Evolutionary conservation across 1,140 invertebrate species (phyloP).

Genomic region (Micrasema longulum): DNA sequence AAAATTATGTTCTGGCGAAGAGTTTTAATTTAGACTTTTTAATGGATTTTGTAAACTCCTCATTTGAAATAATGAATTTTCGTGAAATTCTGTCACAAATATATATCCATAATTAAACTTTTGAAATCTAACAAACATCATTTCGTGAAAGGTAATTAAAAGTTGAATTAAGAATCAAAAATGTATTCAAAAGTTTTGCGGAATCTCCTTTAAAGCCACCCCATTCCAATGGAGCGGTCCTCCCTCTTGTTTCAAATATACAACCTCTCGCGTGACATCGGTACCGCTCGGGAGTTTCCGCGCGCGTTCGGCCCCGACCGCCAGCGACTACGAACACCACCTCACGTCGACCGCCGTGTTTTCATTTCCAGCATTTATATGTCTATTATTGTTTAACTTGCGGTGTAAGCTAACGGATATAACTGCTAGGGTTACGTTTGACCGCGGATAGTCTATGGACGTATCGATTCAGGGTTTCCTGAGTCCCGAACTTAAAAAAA

Average conservation of each 20-base stretch:
- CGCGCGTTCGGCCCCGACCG: slow-evolving; percentile 36
- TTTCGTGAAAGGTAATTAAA: slow-evolving; percentile 34
- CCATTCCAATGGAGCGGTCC: not conserved
- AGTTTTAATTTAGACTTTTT: too few relatives aligned
- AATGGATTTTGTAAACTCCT: too few relatives aligned
- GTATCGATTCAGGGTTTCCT: slow-evolving; percentile 8
- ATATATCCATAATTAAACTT: slow-evolving; percentile 13
- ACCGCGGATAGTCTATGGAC: slow-evolving; percentile 5
- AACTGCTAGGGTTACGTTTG: slow-evolving; percentile 31
- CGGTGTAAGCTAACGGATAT: slow-evolving; percentile 42
- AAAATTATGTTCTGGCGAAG: too few relatives aligned
- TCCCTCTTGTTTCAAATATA: slow-evolving; percentile 26
- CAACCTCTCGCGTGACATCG: slow-evolving; percentile 39
- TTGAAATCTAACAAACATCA: not conserved
- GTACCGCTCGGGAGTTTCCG: slow-evolving; percentile 32
- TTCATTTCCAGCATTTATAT: slow-evolving; percentile 54
- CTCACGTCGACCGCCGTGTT: slow-evolving; percentile 46
- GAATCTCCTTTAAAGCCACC: slow-evolving; percentile 9
- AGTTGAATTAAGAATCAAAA: slow-evolving; percentile 39
- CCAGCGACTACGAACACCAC: slow-evolving; percentile 32
- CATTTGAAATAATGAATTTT: slow-evolving; percentile 8
- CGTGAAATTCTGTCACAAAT: slow-evolving; percentile 22
- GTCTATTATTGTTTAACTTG: slow-evolving; percentile 55
- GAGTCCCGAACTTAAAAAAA: slow-evolving; percentile 2
- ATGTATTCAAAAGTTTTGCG: slow-evolving; percentile 33